phyloP scores from a whole-genome alignment of 2,797 vertebrate genomes.

The Falco berigora region DNA sequence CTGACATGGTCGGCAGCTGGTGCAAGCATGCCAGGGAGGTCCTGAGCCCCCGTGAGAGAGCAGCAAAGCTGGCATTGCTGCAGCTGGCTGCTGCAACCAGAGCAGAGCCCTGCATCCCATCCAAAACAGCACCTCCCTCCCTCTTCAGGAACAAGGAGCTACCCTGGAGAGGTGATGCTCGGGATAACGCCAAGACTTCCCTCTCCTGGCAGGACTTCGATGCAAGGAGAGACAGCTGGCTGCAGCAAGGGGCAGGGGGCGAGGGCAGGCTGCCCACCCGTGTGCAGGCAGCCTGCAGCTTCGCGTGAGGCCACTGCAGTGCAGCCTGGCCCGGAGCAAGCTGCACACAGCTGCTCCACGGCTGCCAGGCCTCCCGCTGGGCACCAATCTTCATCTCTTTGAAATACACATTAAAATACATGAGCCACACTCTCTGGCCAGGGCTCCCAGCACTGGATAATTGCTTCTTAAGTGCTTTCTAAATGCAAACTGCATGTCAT shows the following conservation, averaged over 20 bases:
- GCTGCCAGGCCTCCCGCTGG: slow-evolving; percentile 13
- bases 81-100: neutral
- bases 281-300: neutral
- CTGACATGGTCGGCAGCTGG: fast-evolving
- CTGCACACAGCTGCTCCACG: neutral
- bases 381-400: slow-evolving; percentile 41
- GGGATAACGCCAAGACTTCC: neutral
- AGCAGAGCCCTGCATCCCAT: neutral
- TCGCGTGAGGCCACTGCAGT: neutral
- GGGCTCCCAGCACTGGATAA: slow-evolving; percentile 47
- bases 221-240: neutral
- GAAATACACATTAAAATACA: slow-evolving; percentile 57
- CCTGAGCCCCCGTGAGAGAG: neutral
- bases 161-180: fast-evolving
- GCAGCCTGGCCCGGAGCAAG: neutral
- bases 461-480: slow-evolving; percentile 66
- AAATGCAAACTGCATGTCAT: slow-evolving; percentile 59
- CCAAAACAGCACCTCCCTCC: neutral
- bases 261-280: neutral
- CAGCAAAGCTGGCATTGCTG: neutral
- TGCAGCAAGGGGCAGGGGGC: neutral
- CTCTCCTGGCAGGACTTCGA: neutral
- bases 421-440: slow-evolving; percentile 45
- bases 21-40: too few species aligned
- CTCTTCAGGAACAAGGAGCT: neutral